These are phyloP conservation scores for Alloplasta piceator DNA, from an alignment of 2,888 invertebrate genomes.

Conservation along the genomic window DNA sequence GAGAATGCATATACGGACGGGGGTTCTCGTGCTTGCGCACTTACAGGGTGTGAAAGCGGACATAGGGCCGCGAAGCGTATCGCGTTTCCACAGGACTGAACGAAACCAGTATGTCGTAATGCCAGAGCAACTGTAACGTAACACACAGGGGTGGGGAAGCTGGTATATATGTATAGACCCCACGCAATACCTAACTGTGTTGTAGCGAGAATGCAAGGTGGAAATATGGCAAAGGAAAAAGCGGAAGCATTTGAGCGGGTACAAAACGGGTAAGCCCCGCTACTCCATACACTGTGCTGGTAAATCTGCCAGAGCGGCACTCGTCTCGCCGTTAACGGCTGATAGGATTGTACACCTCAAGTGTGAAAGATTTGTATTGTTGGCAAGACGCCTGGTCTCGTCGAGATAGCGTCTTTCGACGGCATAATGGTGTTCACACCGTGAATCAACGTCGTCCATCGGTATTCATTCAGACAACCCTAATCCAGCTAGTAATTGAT, in stretches of 20 bases:
- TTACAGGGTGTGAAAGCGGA: slow-evolving; percentile 41
- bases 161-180: slow-evolving; percentile 24
- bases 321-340: slow-evolving; percentile 39
- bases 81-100: slow-evolving; percentile 80
- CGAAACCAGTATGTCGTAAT: slow-evolving; percentile 72
- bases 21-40: slow-evolving; percentile 8
- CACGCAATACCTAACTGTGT: slow-evolving; percentile 48
- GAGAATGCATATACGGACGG: slow-evolving; percentile 1
- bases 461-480: slow-evolving; percentile 7
- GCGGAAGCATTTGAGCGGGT: slow-evolving; percentile 17
- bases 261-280: slow-evolving; percentile 11
- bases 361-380: slow-evolving; percentile 64
- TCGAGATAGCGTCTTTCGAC: slow-evolving; percentile 52
- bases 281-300: slow-evolving; percentile 15
- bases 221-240: slow-evolving; percentile 42
- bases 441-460: neutral
- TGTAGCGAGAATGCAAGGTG: slow-evolving; percentile 1
- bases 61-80: slow-evolving; percentile 72
- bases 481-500: slow-evolving; percentile 32
- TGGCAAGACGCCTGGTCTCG: slow-evolving; percentile 47
- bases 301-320: slow-evolving; percentile 50
- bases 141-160: slow-evolving; percentile 62
- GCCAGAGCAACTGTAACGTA: slow-evolving; percentile 71
- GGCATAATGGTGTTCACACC: neutral
- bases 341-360: slow-evolving; percentile 65